phyloP scores from a whole-genome alignment of 1,140 invertebrate genomes.

The Zaprionus inermis region DNA sequence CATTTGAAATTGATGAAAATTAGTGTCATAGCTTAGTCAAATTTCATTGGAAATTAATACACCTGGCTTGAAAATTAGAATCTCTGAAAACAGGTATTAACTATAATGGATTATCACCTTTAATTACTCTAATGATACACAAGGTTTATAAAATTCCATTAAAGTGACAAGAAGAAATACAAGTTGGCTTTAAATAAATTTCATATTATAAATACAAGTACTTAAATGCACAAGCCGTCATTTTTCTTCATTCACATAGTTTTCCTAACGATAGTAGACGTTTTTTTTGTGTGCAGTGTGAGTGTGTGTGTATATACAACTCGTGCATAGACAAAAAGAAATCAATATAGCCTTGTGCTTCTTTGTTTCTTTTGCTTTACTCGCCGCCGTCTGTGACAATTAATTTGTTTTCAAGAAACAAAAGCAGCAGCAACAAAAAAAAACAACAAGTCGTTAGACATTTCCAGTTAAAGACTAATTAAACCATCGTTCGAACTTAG shows the following conservation, averaged over 20 bases:
- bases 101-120: neutral
- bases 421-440: conserved; percentile 34
- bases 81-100: neutral
- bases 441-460: conserved; percentile 71
- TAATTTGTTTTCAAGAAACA: conserved; percentile 65
- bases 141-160: no score
- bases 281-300: neutral
- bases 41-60: neutral
- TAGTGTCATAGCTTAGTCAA: neutral
- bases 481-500: conserved; percentile 74
- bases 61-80: neutral
- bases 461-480: conserved; percentile 79
- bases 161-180: neutral
- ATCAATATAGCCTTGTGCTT: conserved; percentile 69
- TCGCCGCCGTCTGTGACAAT: conserved; percentile 60
- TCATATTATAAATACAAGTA: neutral
- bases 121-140: neutral
- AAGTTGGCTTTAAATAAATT: neutral
- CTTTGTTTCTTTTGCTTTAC: conserved; percentile 52
- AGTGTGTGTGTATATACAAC: conserved; percentile 1
- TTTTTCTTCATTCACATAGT: neutral
- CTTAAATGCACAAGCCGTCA: neutral
- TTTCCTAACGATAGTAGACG: neutral
- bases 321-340: conserved; percentile 48
- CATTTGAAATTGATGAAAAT: neutral